These are phyloP conservation scores for Eupithecia tripunctaria DNA, from an alignment of 2,888 invertebrate species.

Conservation along the genomic window DNA sequence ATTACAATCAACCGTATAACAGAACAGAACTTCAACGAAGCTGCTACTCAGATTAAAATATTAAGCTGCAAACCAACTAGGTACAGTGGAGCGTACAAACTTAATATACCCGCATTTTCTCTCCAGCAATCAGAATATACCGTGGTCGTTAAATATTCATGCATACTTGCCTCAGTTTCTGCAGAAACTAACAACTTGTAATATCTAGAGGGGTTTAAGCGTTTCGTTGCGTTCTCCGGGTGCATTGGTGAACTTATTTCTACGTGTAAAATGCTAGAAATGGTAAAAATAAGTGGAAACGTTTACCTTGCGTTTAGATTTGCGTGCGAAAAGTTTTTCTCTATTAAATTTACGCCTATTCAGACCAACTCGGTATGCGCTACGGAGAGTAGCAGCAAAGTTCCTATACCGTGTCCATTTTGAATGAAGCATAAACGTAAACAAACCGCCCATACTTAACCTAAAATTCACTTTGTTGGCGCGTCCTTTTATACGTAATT, in stretches of 20 bases:
- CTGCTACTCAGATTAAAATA: slow-evolving; percentile 19
- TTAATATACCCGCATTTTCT: slow-evolving; percentile 31
- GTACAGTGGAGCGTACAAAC: slow-evolving; percentile 18
- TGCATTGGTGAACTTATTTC: slow-evolving; percentile 11
- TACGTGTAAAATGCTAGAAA: slow-evolving; percentile 5
- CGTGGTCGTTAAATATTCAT: slow-evolving; percentile 40
- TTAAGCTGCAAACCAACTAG: slow-evolving; percentile 17
- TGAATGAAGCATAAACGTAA: too few relatives aligned
- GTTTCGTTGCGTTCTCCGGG: slow-evolving; percentile 27
- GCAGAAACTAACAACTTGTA: slow-evolving; percentile 35
- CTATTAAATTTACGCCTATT: neutral
- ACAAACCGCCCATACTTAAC: too few relatives aligned
- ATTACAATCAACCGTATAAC: slow-evolving; percentile 12
- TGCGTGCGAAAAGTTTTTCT: neutral
- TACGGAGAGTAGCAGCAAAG: neutral
- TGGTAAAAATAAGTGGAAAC: neutral
- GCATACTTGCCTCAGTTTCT: slow-evolving; percentile 36
- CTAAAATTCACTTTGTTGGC: too few relatives aligned
- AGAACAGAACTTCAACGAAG: slow-evolving; percentile 8
- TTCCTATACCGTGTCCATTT: too few relatives aligned
- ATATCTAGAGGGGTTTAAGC: slow-evolving; percentile 33
- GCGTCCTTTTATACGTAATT: too few relatives aligned
- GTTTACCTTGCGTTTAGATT: neutral
- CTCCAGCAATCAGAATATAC: slow-evolving; percentile 35
- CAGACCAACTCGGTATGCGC: neutral